Evolutionary conservation across 2,888 invertebrate genomes (phyloP), one percentile per base, ranked within the genome.

Genomic region (Dromius quadrimaculatus): DNA sequence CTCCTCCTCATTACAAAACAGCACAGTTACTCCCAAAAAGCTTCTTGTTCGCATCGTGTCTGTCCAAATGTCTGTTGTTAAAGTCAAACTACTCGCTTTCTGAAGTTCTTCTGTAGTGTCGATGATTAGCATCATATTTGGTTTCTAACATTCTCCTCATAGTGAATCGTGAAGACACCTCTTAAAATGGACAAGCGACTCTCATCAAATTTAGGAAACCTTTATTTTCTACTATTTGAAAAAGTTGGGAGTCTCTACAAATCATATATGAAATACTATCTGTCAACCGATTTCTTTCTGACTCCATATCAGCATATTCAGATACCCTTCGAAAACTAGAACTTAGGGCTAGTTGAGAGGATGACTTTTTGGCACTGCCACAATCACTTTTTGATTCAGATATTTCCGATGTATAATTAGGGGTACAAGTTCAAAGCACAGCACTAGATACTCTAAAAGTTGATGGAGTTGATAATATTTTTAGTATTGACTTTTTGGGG

Each of bases 221-320:
- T 64, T 72, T 71, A 65, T 72, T 72, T 72, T 73, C 72, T 62
- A 73, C 72, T 59, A 72, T 74, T 64, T 71, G 63, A 57, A 72
- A 71, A 36, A 73, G 73, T 57, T 73, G 70, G 2, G 34, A 63
- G 36, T 74, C 74, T 72, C 72, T 72, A 22, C 41, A 65, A 22
- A 71, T 71, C 50, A 50, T 50, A 8, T 23, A 50, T 2, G 23
- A 8, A 6, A 50, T 50, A 11, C 22, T 34, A 64, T 71, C 19
- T n/a, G 71, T 71, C 17, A 71, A 17, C 34, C 20, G 17, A 50
- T 8, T 34, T 19, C 11, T 19, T 15, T 63, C 45, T 47, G 9
- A n/a, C 11, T 63, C 71, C 17, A 11, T 22, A 19, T 71, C 71
- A 15, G 3, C 32, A 70, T 28, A 70, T 36, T 22, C 11, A 45